Evolutionary conservation across 1,140 invertebrate species (phyloP).

Genomic region (silkworm (Bombyx mori)): ASM3026992v2 NC_085129.1:5344001-5344500

Average conservation of each 20-base stretch:
- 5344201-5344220: conserved; percentile 79
- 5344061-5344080: too few relatives aligned
- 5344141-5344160: too few relatives aligned
- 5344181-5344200: conserved; percentile 78
- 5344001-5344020: too few relatives aligned
- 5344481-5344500: too few relatives aligned
- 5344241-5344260: conserved; percentile 60
- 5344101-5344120: too few relatives aligned
- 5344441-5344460: too few relatives aligned
- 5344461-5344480: neutral
- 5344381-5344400: neutral
- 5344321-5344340: conserved; percentile 80
- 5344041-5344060: too few relatives aligned
- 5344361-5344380: conserved; percentile 28
- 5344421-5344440: too few relatives aligned
- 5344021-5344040: too few relatives aligned
- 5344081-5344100: too few relatives aligned
- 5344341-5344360: conserved; percentile 75
- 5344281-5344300: conserved; percentile 76
- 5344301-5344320: conserved; percentile 77
- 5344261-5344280: conserved; percentile 60
- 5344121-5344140: too few relatives aligned
- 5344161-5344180: conserved; percentile 63
- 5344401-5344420: too few relatives aligned
- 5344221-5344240: conserved; percentile 79